phyloP scores from a whole-genome alignment of 2,797 vertebrate species.

The Siniperca undulata region DNA sequence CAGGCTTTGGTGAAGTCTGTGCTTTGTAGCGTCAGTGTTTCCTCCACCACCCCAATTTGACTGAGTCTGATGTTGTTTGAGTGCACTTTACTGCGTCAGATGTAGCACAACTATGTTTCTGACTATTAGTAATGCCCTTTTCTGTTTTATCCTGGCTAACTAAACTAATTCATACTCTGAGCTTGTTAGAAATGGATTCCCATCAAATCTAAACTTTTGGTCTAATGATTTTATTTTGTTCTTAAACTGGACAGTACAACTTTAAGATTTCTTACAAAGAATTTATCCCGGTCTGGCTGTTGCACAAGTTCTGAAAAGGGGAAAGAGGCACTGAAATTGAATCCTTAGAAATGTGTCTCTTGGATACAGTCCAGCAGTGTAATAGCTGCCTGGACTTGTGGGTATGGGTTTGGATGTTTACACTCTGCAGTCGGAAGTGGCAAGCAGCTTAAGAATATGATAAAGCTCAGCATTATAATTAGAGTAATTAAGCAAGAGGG shows the following conservation, averaged over 20 bases:
- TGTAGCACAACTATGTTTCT: constrained; percentile 30
- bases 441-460: constrained; percentile 77
- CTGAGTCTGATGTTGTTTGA: constrained; percentile 57
- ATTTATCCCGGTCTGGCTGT: constrained; percentile 33
- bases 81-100: constrained; percentile 26
- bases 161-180: background rate
- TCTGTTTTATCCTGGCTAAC: background rate
- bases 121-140: background rate
- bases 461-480: constrained; percentile 83
- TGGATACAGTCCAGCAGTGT: constrained; percentile 80
- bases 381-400: constrained; percentile 81
- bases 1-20: constrained; percentile 66
- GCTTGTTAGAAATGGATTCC: background rate
- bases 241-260: background rate
- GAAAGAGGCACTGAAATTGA: constrained; percentile 81
- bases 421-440: constrained; percentile 79
- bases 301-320: constrained; percentile 65
- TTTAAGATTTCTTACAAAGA: constrained; percentile 29
- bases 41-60: constrained; percentile 50
- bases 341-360: constrained; percentile 86
- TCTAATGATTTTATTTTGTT: constrained; percentile 5
- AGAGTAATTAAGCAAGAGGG: constrained; percentile 78
- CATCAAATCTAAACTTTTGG: background rate
- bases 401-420: constrained; percentile 80
- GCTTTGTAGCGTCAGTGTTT: constrained; percentile 64